Evolutionary conservation across 92 coral and sea anemone genomes (phyloP).

Genomic region (Epizoanthus scotinus): DNA sequence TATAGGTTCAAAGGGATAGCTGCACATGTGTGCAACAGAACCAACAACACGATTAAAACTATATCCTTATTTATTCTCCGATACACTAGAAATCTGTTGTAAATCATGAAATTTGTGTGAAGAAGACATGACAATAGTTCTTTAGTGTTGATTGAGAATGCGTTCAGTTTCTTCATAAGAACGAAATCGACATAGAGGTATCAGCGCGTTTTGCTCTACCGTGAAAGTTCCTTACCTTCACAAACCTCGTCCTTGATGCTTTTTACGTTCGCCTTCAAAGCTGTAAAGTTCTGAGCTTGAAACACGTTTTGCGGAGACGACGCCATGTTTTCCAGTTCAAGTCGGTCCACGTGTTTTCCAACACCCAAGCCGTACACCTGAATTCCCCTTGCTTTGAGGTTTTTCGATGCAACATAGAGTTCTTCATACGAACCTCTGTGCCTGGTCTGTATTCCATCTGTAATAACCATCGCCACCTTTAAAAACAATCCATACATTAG

Average conservation of each 20-base stretch:
- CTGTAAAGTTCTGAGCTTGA: conserved; percentile 36
- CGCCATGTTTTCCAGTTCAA: conserved; percentile 39
- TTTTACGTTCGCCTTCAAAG: conserved; percentile 29
- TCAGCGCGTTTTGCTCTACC: not conserved
- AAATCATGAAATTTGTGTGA: too few species aligned
- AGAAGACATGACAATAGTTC: too few species aligned
- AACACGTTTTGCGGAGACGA: conserved; percentile 32
- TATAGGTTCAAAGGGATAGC: too few species aligned
- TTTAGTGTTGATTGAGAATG: too few species aligned
- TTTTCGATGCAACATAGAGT: conserved; percentile 30
- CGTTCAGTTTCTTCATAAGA: too few species aligned
- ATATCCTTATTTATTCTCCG: too few species aligned
- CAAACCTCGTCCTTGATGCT: conserved; percentile 30
- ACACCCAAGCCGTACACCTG: conserved; percentile 34
- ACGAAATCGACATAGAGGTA: too few species aligned
- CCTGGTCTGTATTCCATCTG: conserved; percentile 31
- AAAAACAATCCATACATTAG: not conserved
- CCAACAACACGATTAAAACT: too few species aligned
- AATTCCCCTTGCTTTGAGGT: conserved; percentile 24
- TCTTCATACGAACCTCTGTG: conserved; percentile 29
- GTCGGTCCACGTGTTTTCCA: conserved; percentile 23
- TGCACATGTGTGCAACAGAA: too few species aligned
- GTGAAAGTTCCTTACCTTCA: conserved; percentile 10
- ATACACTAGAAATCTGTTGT: too few species aligned
- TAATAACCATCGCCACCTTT: conserved; percentile 34